Percentiles rank a stretch among this genome's conserved stretches.
phyloP scores from a whole-genome alignment of 1,140 invertebrate genomes.

The Drosophila insularis region DNA sequence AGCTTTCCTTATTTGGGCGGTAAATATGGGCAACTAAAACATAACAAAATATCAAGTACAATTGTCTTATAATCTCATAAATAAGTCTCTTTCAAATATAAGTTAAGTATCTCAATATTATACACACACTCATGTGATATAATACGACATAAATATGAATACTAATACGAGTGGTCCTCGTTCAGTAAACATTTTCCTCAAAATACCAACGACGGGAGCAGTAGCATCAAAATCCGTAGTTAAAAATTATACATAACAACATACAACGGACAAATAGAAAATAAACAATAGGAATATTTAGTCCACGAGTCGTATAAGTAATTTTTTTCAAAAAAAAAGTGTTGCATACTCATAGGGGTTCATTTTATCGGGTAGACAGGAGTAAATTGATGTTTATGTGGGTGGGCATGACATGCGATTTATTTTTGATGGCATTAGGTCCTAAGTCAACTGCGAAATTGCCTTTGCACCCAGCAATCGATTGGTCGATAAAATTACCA shows the following conservation, averaged over 20 bases:
- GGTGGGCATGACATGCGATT: slow-evolving; percentile 35
- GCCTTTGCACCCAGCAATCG: slow-evolving; percentile 41
- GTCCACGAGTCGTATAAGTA: slow-evolving; percentile 50
- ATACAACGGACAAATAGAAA: background rate
- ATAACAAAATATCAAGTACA: slow-evolving; percentile 21
- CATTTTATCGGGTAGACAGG: no score
- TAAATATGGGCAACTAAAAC: no score
- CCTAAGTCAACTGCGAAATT: slow-evolving; percentile 76
- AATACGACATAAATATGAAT: slow-evolving; percentile 44
- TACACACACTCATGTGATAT: background rate
- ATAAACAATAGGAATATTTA: slow-evolving; percentile 20
- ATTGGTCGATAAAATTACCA: slow-evolving; percentile 53
- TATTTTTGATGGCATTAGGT: slow-evolving; percentile 68
- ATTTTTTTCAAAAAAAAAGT: slow-evolving; percentile 13
- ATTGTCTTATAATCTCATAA: slow-evolving; percentile 25
- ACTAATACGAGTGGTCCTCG: slow-evolving; percentile 41
- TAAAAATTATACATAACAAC: no score
- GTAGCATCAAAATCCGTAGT: background rate
- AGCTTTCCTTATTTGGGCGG: no score
- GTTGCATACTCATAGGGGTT: slow-evolving; percentile 24
- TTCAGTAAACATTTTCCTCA: slow-evolving; percentile 45
- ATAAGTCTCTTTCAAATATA: slow-evolving; percentile 34
- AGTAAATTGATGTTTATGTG: background rate
- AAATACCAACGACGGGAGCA: background rate
- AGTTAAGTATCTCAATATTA: no score